Evolutionary conservation across 2,113 vertebrate genomes (phyloP), one percentile per base, ranked within the genome.

Genomic region (Indicator indicator): DNA sequence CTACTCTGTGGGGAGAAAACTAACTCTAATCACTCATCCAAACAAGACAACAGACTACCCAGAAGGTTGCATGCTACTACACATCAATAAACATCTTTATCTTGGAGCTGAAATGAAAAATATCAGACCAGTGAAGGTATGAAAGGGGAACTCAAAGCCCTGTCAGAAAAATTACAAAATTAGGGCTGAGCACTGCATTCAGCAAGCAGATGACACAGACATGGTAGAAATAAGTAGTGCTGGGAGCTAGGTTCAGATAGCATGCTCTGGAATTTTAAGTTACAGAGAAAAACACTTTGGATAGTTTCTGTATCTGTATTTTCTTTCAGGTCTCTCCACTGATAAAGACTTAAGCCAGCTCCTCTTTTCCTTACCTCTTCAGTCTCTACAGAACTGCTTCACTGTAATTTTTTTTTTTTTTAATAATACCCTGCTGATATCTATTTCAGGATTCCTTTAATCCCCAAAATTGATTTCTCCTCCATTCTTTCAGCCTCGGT

Each of bases 121-220:
- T 84, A 95, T 63, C 73, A 94, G 86, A 83, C 59, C 83, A 91
- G 32, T 26, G 71, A 94, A 97, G 91, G 91, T 83, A 95, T 38
- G 84, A 96, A 95, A 92, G 62, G 87, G 19, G 6, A 67, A 95
- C 78, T 74, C 59, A 17, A 56, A 95, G 86, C 59, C 90, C 62
- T 93, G 75, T 91, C 74, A 96, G 36, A 93, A 95, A 92, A 69
- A 60, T 87, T 93, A 97, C 80, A 69, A 92, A 94, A 96, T 92
- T 81, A 95, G 89, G 88, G 72, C 64, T 93, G 86, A 97, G 56
- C 28, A 82, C 40, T 92, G 72, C 89, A 96, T 91, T 89, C 97
- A 83, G 79, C 91, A 84, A 91, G 83, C 3, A 78, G 63, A 94
- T 78, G 67, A 94, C 50, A 89, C 4, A 55, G 62, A 86, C 58